These are phyloP conservation scores for Emmelina monodactyla DNA, from an alignment of 2,888 invertebrate species.

Conservation along the genomic window DNA sequence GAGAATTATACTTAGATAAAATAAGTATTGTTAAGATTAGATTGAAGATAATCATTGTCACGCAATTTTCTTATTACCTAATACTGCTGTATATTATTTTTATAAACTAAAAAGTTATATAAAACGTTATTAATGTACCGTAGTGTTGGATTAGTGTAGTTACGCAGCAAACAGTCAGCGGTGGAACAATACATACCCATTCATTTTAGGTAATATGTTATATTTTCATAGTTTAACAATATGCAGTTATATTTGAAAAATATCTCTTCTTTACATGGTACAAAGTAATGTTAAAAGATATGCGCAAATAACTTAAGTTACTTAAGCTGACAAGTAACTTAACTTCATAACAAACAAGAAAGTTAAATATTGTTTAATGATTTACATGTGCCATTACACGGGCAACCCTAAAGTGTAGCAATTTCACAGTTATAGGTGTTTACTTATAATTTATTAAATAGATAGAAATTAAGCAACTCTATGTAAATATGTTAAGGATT, in stretches of 20 bases:
- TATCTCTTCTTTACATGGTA: slow-evolving; percentile 26
- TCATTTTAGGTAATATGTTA: neutral
- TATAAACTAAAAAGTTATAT: neutral
- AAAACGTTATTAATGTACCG: neutral
- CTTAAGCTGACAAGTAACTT: slow-evolving; percentile 12
- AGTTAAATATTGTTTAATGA: slow-evolving; percentile 19
- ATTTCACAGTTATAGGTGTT: slow-evolving; percentile 20
- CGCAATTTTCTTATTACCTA: neutral
- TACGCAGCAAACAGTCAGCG: neutral
- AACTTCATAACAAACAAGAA: slow-evolving; percentile 17
- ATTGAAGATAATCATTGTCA: slow-evolving; percentile 59
- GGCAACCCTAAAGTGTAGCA: slow-evolving; percentile 31
- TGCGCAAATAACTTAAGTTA: slow-evolving; percentile 9
- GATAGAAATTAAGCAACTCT: neutral
- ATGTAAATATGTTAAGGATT: neutral
- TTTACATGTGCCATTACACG: slow-evolving; percentile 49
- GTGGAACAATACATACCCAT: neutral
- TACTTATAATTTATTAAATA: slow-evolving; percentile 20
- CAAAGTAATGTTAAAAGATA: slow-evolving; percentile 37
- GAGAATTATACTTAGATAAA: too few relatives aligned
- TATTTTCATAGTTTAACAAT: neutral
- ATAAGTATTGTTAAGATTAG: slow-evolving; percentile 36
- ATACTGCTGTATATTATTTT: neutral
- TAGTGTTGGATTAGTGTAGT: neutral
- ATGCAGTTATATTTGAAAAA: neutral